Evolutionary conservation across 2,888 invertebrate species (phyloP), one percentile per base, ranked within the genome.

Genomic region (Xanthostigma xanthostigma): DNA sequence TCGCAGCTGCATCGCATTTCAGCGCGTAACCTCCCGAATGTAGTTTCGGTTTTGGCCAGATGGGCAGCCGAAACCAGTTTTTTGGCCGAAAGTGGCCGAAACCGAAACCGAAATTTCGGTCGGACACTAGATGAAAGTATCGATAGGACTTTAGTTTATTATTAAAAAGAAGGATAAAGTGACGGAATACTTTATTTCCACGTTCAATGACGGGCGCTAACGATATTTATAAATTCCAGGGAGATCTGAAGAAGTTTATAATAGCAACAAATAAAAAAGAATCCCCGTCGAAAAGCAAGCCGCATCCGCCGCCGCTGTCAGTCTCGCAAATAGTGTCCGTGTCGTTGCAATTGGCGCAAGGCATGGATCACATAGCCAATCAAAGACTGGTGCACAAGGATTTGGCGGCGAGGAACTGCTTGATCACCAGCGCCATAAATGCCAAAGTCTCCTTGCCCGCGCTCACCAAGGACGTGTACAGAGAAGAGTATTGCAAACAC

Each of bases 161-260:
- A n/a, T n/a, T n/a, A n/a, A n/a, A n/a, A n/a, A n/a, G n/a, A n/a
- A n/a, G n/a, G n/a, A n/a, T n/a, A n/a, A n/a, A n/a, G 17, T 17
- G 17, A 42, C 44, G 49, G n/a, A n/a, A n/a, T n/a, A n/a, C n/a
- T n/a, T 36, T 12, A 46, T 44, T 47, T 50, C 51, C 34, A 39
- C 46, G 41, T 41, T 46, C 27, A 14, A 40, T 45, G 45, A 43
- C 40, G 38, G 41, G 33, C 36, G 48, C 33, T 49, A 48, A 51
- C 55, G 56, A 52, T 51, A 44, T 42, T 27, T 27, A 27, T 27
- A 27, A 27, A 27, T 63, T 62, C 49, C 65, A 90, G 89, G 94
- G 94, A 8, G 94, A 94, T 64, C 71, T 95, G 46, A 94, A 94
- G 59, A 91, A 88, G 69, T 93, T 85, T 71, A 73, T 90, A 17